Evolutionary conservation across 2,797 vertebrate species (phyloP).

Genomic region (Pygocentrus nattereri): DNA sequence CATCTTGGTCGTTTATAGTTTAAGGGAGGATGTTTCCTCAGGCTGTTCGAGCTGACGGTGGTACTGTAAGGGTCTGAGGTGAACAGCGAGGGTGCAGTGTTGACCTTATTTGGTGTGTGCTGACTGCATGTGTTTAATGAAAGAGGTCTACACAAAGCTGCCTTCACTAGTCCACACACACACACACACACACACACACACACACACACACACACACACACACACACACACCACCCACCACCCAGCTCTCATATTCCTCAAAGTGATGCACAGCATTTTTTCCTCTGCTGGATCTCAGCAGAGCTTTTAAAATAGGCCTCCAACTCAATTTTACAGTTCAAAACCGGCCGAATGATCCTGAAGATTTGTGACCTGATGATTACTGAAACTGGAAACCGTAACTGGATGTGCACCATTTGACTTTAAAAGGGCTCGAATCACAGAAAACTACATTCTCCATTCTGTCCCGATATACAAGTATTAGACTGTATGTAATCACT

Average conservation of each 20-base stretch:
- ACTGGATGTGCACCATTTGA: too few relatives aligned
- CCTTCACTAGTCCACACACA: conserved; percentile 34
- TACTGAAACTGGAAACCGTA: too few relatives aligned
- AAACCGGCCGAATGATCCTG: too few relatives aligned
- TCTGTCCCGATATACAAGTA: too few relatives aligned
- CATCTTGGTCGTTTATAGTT: background rate
- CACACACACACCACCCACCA: conserved; percentile 4
- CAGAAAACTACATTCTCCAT: too few relatives aligned
- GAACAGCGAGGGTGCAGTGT: conserved; percentile 56
- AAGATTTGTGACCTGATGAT: too few relatives aligned
- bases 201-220: background rate
- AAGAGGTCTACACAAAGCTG: conserved; percentile 67
- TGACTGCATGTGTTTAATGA: conserved; percentile 71
- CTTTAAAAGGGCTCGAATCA: too few relatives aligned
- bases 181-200: conserved; percentile 28
- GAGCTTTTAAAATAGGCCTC: background rate
- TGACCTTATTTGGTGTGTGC: conserved; percentile 78
- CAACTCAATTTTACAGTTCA: too few relatives aligned
- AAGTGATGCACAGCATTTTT: background rate
- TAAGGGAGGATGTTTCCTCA: conserved; percentile 29
- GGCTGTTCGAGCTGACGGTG: conserved; percentile 51
- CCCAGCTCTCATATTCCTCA: background rate
- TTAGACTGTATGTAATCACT: too few relatives aligned
- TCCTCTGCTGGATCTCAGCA: background rate
- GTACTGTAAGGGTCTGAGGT: conserved; percentile 52